Conservation (phyloP, 2,113 vertebrate genomes). For the Atherinomorus stipes region DNA sequence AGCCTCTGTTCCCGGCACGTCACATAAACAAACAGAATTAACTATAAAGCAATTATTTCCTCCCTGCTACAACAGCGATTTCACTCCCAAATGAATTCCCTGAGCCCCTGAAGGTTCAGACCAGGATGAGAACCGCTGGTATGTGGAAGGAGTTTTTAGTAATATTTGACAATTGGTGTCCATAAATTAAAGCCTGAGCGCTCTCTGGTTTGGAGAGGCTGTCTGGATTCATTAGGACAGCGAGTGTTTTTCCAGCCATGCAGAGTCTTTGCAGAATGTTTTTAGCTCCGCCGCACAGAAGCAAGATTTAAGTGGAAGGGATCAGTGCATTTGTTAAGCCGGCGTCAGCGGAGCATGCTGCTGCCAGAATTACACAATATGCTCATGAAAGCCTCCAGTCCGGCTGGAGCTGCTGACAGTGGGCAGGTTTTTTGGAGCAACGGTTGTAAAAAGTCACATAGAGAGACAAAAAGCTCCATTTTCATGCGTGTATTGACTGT, state of each 20-base stretch:
- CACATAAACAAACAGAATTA: background rate
- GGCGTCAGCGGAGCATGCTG: slow-evolving; percentile 61
- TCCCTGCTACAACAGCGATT: background rate
- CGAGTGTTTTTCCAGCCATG: background rate
- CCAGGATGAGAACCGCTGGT: slow-evolving; percentile 4
- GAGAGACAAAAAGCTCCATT: background rate
- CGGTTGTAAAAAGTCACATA: slow-evolving; percentile 14
- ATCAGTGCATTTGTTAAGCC: slow-evolving; percentile 56
- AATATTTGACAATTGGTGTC: slow-evolving; percentile 37
- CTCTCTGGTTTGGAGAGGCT: slow-evolving; percentile 22
- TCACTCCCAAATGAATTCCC: background rate
- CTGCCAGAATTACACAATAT: slow-evolving; percentile 61
- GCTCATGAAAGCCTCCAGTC: slow-evolving; percentile 41
- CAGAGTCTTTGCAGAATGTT: slow-evolving; percentile 29
- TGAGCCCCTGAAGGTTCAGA: slow-evolving; percentile 11
- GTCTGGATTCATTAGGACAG: slow-evolving; percentile 39
- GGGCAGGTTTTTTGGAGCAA: slow-evolving; percentile 9
- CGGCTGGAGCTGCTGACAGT: slow-evolving; percentile 38
- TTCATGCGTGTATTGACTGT: background rate
- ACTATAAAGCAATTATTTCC: background rate
- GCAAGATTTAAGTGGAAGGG: slow-evolving; percentile 55
- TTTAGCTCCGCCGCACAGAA: slow-evolving; percentile 26
- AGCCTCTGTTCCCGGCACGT: too few relatives aligned
- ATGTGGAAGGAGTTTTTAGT: slow-evolving; percentile 38
- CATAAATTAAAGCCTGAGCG: slow-evolving; percentile 21